These are phyloP conservation scores for Phymastichus coffea DNA, from an alignment of 1,140 invertebrate species.

Conservation along the genomic window DNA sequence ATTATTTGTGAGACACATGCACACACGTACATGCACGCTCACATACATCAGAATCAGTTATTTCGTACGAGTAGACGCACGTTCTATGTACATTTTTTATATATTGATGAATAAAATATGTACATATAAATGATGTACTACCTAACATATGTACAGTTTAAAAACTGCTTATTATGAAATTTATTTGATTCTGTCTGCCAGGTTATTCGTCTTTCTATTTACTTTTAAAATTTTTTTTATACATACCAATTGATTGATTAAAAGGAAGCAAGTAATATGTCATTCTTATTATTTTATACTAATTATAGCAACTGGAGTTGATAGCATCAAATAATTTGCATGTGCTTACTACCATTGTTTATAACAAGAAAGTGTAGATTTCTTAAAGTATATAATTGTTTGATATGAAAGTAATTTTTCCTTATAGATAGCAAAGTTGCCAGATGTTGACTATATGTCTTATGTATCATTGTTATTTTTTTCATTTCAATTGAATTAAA, in stretches of 20 bases:
- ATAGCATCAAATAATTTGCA: slow-evolving; percentile 26
- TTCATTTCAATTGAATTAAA: slow-evolving; percentile 46
- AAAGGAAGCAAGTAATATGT: no score
- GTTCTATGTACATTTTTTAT: no score
- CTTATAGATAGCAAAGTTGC: slow-evolving; percentile 39
- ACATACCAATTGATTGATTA: no score
- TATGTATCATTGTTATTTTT: slow-evolving; percentile 28
- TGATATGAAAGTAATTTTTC: slow-evolving; percentile 44
- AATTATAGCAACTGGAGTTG: slow-evolving; percentile 24
- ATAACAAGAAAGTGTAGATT: slow-evolving; percentile 48
- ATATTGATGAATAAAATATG: no score
- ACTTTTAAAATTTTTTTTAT: slow-evolving; percentile 21
- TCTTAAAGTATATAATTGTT: slow-evolving; percentile 2
- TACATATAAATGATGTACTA: no score
- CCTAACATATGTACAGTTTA: no score
- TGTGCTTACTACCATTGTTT: slow-evolving; percentile 49
- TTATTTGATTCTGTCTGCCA: no score
- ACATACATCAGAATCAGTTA: no score
- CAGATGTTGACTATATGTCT: slow-evolving; percentile 41
- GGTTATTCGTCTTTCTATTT: slow-evolving; percentile 2
- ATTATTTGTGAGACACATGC: no score
- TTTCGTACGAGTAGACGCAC: no score
- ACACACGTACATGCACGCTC: no score
- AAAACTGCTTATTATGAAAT: no score
- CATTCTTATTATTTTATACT: slow-evolving; percentile 25